These are phyloP conservation scores for Lordiphosa mommai DNA, from an alignment of 1,140 invertebrate species.

Conservation along the genomic window DNA sequence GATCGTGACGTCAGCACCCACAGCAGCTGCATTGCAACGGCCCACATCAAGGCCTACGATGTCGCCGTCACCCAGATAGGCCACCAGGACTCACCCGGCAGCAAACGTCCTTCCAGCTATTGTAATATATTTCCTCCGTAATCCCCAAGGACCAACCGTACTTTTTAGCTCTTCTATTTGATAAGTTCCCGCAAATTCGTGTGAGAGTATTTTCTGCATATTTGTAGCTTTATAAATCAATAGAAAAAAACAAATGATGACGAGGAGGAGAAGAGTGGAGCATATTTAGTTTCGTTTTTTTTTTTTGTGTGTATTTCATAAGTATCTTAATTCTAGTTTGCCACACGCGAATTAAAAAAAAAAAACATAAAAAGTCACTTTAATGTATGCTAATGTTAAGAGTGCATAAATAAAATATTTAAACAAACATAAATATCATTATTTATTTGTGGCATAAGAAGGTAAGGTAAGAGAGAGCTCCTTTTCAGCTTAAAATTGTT, in stretches of 20 bases:
- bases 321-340: conserved; percentile 3
- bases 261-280: neutral
- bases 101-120: conserved; percentile 25
- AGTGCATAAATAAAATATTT: conserved; percentile 16
- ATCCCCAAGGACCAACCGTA: neutral
- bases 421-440: conserved; percentile 12
- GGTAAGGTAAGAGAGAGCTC: no score
- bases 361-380: conserved; percentile 44
- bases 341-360: neutral
- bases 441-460: no score
- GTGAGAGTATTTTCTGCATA: neutral
- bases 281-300: neutral
- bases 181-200: neutral
- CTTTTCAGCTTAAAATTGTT: no score
- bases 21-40: conserved; percentile 36
- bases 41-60: conserved; percentile 56
- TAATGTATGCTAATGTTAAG: conserved; percentile 37
- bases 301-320: neutral
- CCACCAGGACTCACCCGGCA: neutral
- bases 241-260: neutral
- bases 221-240: neutral
- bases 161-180: no score
- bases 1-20: conserved; percentile 66
- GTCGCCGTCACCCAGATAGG: conserved; percentile 68
- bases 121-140: conserved; percentile 61